Conservation (phyloP, 2,113 vertebrate genomes). For the Cathartes aura region DNA sequence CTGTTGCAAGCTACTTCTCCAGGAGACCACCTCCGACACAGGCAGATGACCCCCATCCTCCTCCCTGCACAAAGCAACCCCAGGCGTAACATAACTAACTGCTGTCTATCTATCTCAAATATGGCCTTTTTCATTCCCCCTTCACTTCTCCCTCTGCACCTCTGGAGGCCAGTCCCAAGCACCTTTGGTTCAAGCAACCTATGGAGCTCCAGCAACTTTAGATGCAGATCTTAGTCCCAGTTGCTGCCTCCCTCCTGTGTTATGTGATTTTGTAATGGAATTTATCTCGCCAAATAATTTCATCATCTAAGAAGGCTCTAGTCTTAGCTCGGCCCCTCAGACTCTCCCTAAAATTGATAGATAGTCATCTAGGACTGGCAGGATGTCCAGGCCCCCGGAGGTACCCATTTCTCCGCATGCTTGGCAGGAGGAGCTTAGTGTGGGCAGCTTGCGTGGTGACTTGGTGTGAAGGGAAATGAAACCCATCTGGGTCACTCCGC, state of each 20-base stretch:
- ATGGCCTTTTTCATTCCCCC: background rate
- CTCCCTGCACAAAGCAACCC: background rate
- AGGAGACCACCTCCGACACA: background rate
- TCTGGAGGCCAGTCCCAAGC: background rate
- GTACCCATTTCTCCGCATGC: background rate
- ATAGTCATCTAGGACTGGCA: background rate
- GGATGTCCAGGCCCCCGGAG: background rate
- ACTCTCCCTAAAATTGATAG: background rate
- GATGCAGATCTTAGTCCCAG: background rate
- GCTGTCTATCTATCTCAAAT: background rate
- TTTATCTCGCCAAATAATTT: background rate
- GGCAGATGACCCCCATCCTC: background rate
- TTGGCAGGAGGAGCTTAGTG: background rate
- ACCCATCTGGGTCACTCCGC: background rate
- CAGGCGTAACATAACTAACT: background rate
- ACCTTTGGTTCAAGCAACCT: background rate
- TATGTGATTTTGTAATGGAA: background rate
- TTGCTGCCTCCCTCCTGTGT: background rate
- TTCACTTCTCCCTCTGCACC: background rate
- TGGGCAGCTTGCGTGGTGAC: background rate
- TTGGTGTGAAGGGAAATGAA: background rate
- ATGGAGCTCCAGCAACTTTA: background rate
- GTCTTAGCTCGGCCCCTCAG: background rate
- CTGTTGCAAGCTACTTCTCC: background rate
- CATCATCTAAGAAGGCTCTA: background rate